These are phyloP conservation scores for Masticophis lateralis DNA, from an alignment of 2,797 vertebrate species.

Conservation along the genomic window DNA sequence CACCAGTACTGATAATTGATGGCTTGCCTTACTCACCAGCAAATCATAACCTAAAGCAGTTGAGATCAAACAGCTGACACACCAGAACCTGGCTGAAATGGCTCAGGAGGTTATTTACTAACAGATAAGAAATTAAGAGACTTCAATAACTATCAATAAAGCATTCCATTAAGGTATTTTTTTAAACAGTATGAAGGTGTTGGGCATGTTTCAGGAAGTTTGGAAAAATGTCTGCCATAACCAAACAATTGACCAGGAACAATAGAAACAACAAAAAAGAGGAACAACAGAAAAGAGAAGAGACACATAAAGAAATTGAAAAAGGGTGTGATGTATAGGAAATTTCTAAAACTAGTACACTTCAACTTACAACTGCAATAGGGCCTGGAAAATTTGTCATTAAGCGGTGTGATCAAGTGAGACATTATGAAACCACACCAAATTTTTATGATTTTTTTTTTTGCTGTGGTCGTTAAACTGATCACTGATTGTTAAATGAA, in stretches of 20 bases:
- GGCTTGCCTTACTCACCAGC: background rate
- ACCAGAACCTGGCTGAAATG: background rate
- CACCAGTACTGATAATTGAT: background rate
- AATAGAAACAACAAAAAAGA: background rate
- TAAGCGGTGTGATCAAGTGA: background rate
- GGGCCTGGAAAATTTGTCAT: background rate
- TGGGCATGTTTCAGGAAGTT: background rate
- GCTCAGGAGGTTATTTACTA: background rate
- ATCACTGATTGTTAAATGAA: background rate
- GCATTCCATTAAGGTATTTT: background rate
- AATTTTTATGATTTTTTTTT: background rate
- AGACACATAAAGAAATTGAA: background rate
- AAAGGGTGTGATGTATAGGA: background rate
- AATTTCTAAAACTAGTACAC: background rate
- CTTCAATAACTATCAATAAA: background rate
- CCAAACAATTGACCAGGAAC: background rate
- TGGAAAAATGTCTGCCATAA: background rate
- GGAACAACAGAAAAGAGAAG: background rate
- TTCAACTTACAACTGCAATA: background rate
- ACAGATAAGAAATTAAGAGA: background rate
- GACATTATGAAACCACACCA: background rate
- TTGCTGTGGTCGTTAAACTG: background rate
- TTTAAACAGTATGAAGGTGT: background rate
- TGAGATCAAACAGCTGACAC: background rate
- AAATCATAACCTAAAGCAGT: background rate